A percentile compares a stretch with the other conserved stretches of the same genome.
phyloP scores from a whole-genome alignment of 1,140 invertebrate genomes.

The Euura lappo region DNA sequence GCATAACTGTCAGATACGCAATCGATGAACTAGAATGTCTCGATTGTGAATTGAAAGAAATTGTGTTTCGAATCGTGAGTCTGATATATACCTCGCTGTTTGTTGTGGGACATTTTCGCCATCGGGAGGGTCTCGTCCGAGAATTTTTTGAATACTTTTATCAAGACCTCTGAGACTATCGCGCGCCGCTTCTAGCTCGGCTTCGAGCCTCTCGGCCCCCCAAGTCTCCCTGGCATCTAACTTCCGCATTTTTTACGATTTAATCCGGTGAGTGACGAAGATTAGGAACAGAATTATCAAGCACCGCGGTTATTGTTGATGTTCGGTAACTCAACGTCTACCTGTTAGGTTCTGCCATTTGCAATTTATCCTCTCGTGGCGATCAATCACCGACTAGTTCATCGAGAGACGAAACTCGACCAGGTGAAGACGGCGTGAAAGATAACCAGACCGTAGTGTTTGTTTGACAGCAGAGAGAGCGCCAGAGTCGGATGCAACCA shows the following conservation, averaged over 20 bases:
- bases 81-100: constrained; percentile 41
- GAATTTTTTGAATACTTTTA: constrained; percentile 57
- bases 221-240: constrained; percentile 51
- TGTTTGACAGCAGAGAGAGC: not conserved
- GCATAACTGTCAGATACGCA: too few relatives aligned
- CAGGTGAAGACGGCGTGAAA: too few relatives aligned
- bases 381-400: not conserved
- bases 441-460: not conserved
- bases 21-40: too few relatives aligned
- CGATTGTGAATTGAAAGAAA: too few relatives aligned
- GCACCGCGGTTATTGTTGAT: not conserved
- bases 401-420: too few relatives aligned
- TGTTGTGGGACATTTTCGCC: constrained; percentile 50
- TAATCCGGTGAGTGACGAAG: not conserved
- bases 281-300: not conserved
- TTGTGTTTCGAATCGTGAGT: too few relatives aligned
- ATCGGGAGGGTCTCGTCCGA: constrained; percentile 57
- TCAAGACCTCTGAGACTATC: constrained; percentile 55
- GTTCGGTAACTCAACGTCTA: not conserved
- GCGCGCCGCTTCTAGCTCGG: constrained; percentile 53
- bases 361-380: not conserved
- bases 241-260: constrained; percentile 44
- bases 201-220: constrained; percentile 53
- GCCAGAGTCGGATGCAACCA: not conserved
- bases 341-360: not conserved